These are phyloP conservation scores for Pelobates fuscus DNA, from an alignment of 2,113 vertebrate genomes.

Conservation along the genomic window DNA sequence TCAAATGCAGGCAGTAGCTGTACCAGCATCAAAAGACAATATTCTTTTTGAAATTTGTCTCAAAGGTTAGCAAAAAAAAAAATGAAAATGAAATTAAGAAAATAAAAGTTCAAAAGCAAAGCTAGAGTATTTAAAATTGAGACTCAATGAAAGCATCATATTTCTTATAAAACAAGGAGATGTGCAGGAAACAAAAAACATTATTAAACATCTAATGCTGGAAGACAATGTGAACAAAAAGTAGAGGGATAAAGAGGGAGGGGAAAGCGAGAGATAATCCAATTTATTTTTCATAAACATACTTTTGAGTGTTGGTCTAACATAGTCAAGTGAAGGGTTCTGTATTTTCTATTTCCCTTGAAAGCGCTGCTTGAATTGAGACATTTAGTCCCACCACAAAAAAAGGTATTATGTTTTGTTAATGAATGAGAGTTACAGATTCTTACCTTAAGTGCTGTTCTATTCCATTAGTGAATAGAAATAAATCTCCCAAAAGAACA, in stretches of 20 bases:
- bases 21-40: conserved; percentile 25
- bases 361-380: no score
- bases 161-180: neutral
- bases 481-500: no score
- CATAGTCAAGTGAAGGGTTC: no score
- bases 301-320: no score
- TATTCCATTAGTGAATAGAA: no score
- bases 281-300: no score
- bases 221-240: neutral
- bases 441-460: no score
- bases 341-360: no score
- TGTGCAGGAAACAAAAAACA: neutral
- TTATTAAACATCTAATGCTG: neutral
- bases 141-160: neutral
- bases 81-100: neutral
- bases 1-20: conserved; percentile 28
- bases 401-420: no score
- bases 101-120: conserved; percentile 2
- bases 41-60: conserved; percentile 25
- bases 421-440: no score
- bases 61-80: neutral
- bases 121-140: neutral
- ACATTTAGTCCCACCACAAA: no score
- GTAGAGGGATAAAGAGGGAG: neutral
- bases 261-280: no score